Percentiles rank a stretch among this genome's conserved stretches.
These are phyloP conservation scores for Chaitophorus viminalis DNA, from an alignment of 2,888 invertebrate species.

Conservation along the genomic window DNA sequence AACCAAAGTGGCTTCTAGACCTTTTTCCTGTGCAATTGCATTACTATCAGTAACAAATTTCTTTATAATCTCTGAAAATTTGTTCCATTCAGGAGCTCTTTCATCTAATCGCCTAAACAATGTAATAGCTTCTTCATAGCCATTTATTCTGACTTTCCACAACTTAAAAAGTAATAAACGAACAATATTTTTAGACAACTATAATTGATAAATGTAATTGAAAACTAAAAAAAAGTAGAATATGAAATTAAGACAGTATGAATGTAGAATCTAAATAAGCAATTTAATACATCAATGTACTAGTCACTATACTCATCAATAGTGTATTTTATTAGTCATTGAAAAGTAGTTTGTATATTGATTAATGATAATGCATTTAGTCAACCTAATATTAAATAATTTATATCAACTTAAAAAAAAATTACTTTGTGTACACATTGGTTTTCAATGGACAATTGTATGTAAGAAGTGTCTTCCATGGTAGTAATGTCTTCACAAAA, in stretches of 20 bases:
- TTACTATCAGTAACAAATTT: constrained; percentile 95
- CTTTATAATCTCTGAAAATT: constrained; percentile 88
- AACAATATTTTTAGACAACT: not conserved
- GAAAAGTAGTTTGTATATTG: not conserved
- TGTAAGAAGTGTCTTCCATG: constrained; percentile 86
- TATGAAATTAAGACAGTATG: not conserved
- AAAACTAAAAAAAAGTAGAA: not conserved
- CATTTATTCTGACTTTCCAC: constrained; percentile 95
- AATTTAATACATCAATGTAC: not conserved
- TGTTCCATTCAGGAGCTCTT: constrained; percentile 92
- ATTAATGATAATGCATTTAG: not conserved
- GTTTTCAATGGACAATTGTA: constrained; percentile 88
- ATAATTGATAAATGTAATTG: not conserved
- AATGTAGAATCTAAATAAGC: not conserved
- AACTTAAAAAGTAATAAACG: constrained; percentile 68
- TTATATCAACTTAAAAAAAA: not conserved
- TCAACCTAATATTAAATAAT: not conserved
- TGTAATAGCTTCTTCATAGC: constrained; percentile 93
- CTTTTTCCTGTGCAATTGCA: constrained; percentile 95
- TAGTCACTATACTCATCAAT: not conserved
- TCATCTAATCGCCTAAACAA: constrained; percentile 91
- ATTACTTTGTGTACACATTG: constrained; percentile 86
- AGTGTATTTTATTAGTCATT: too few relatives aligned
- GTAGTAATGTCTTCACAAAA: not conserved
- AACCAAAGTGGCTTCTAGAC: constrained; percentile 88